Evolutionary conservation across 2,888 invertebrate species (phyloP).

Genomic region (Sinelater perroti): DNA sequence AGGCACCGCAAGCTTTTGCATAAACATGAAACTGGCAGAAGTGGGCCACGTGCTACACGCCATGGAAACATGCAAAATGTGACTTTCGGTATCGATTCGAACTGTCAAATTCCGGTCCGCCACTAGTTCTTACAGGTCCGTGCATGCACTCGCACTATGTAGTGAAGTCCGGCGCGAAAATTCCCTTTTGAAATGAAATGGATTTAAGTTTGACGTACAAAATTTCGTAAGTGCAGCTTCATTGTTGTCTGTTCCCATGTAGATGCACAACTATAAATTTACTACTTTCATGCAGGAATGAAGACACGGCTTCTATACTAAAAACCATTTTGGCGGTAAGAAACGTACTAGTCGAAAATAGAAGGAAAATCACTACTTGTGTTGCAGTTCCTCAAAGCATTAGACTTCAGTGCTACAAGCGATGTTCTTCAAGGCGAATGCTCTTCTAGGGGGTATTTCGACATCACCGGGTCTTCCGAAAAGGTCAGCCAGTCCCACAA

Average conservation of each 20-base stretch:
- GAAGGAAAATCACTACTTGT: too few relatives aligned
- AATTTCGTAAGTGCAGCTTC: slow-evolving; percentile 24
- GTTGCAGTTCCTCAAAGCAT: slow-evolving; percentile 39
- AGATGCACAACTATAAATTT: slow-evolving; percentile 1
- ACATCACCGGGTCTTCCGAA: slow-evolving; percentile 16
- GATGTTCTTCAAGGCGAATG: slow-evolving; percentile 33
- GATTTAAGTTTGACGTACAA: slow-evolving; percentile 17
- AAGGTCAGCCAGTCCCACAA: slow-evolving; percentile 20
- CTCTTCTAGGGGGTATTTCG: slow-evolving; percentile 22
- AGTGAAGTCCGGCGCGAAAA: background rate
- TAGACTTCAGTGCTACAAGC: slow-evolving; percentile 35
- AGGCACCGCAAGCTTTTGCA: slow-evolving; percentile 34
- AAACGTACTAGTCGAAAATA: background rate
- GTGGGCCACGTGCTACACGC: slow-evolving; percentile 39
- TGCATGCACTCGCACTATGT: slow-evolving; percentile 16
- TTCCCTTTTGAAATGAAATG: slow-evolving; percentile 12
- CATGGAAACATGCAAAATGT: slow-evolving; percentile 40
- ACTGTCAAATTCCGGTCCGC: slow-evolving; percentile 41
- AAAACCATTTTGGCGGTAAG: slow-evolving; percentile 41
- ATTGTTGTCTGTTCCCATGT: slow-evolving; percentile 1
- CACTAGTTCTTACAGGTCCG: slow-evolving; percentile 24
- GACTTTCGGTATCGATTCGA: slow-evolving; percentile 43
- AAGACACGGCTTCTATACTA: slow-evolving; percentile 35
- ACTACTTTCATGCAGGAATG: slow-evolving; percentile 34
- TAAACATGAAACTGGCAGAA: slow-evolving; percentile 34